Base-by-base conservation (phyloP, 2,113 vertebrate genomes). In the Cyprinus carpio region DNA sequence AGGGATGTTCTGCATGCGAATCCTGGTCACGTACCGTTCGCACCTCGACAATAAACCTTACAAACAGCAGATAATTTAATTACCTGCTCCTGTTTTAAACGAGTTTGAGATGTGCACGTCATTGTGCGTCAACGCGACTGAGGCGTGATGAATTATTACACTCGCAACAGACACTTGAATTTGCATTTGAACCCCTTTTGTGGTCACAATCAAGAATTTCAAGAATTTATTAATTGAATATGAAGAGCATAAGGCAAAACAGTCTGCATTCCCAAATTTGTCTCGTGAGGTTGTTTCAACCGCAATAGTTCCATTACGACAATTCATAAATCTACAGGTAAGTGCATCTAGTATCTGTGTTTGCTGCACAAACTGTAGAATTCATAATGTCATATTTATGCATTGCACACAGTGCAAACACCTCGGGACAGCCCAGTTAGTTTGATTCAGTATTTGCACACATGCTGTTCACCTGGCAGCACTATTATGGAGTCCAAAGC, bases 391-490 rank as follows among this genome's bases (percentile, higher is more conserved):
- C 58, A 10, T 81, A 46, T 81, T 81, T 46, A 64, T 29, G 23
- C 56, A 4, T 25, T 80, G 56, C 29, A 34, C 75, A n/a, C 37
- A 49, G 65, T 51, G 43, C 64, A 51, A 37, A 71, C 64, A 82
- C 64, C 27, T 51, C 7, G 25, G 65, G 62, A 56, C 46, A 34
- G 49, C 27, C 62, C 18, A 67, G 34, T 82, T 69, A 54, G 40
- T 82, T 82, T 43, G 20, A 78, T 71, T 56, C 29, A 72, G 20
- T 29, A 46, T 81, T 75, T 72, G 65, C 69, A 75, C 62, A 54
- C 84, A 79, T 8, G 49, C 25, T 85, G 75, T 49, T 85, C 49
- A 79, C 75, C 49, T 56, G 29, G 54, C 49, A 79, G 75, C 58
- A 60, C 62, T 71, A 85, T 69, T 79, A 37, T 58, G n/a, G 16